Percentiles rank a stretch among this genome's conserved stretches.
Evolutionary conservation across 2,888 invertebrate species (phyloP).

Genomic region (Boloria euphrosyne): DNA sequence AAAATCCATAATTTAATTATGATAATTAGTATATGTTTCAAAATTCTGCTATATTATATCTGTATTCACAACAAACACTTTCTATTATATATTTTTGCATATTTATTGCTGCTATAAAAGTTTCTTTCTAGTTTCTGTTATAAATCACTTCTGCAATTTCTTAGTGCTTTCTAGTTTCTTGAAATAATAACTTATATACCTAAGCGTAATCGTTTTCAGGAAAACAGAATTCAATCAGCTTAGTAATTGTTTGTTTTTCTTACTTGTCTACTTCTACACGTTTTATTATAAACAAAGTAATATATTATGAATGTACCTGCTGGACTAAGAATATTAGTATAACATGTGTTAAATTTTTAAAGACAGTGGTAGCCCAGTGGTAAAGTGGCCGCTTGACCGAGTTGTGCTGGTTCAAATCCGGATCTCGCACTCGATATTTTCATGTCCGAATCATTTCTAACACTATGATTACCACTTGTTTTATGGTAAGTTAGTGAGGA

Average conservation of each 20-base stretch:
- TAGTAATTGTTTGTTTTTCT: constrained; percentile 13
- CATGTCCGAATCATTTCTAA: too few relatives aligned
- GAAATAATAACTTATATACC: constrained; percentile 20
- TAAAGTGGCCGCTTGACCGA: too few relatives aligned
- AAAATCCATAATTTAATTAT: too few relatives aligned
- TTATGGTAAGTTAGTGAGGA: too few relatives aligned
- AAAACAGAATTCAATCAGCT: constrained; percentile 6
- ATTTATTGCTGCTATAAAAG: constrained; percentile 19
- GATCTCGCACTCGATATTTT: too few relatives aligned
- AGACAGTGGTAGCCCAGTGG: too few relatives aligned
- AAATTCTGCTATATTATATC: background rate
- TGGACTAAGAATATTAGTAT: too few relatives aligned
- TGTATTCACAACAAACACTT: background rate
- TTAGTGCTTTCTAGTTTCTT: constrained; percentile 11
- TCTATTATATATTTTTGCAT: background rate
- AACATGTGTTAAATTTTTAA: too few relatives aligned
- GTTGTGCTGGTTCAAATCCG: too few relatives aligned
- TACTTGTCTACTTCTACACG: background rate
- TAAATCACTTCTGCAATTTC: constrained; percentile 22
- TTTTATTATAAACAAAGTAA: background rate
- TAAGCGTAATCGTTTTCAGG: constrained; percentile 8
- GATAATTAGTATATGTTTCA: too few relatives aligned
- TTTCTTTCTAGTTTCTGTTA: constrained; percentile 15
- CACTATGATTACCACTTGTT: too few relatives aligned
- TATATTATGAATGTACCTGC: background rate